Evolutionary conservation across 2,113 vertebrate species (phyloP).

Genomic region (Oncorhynchus keta): DNA sequence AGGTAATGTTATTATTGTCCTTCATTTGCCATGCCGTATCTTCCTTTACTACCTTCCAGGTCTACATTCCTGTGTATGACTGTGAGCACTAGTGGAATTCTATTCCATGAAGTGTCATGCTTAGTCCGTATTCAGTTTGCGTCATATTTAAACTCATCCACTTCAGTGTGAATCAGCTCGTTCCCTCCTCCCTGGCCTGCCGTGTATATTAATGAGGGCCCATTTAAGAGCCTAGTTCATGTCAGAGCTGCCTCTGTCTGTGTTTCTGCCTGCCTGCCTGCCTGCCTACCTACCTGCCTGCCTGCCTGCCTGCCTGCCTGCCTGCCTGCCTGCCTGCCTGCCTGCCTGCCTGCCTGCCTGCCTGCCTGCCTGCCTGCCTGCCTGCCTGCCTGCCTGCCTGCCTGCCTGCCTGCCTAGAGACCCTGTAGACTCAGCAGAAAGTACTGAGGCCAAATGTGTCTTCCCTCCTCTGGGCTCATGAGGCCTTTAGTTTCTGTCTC

Average conservation of each 20-base stretch:
- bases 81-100: too few species aligned
- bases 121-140: too few species aligned
- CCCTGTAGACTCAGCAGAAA: constrained; percentile 41
- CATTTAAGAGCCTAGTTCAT: too few species aligned
- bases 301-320: constrained; percentile 15
- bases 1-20: too few species aligned
- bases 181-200: neutral
- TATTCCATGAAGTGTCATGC: too few species aligned
- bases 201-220: too few species aligned
- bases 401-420: constrained; percentile 28
- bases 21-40: too few species aligned
- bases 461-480: neutral
- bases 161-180: neutral
- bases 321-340: constrained; percentile 31
- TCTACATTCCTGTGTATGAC: too few species aligned
- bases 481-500: neutral
- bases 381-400: constrained; percentile 28
- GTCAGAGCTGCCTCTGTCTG: neutral
- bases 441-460: constrained; percentile 30
- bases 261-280: neutral
- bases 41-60: too few species aligned
- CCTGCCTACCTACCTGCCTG: constrained; percentile 26
- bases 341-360: constrained; percentile 25
- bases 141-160: too few species aligned
- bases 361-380: constrained; percentile 13